Percentiles rank a stretch among this genome's conserved stretches.
Conservation (phyloP, 37 sponge, comb jelly and placozoan genomes). For the Cliona cf. orientalis region DNA sequence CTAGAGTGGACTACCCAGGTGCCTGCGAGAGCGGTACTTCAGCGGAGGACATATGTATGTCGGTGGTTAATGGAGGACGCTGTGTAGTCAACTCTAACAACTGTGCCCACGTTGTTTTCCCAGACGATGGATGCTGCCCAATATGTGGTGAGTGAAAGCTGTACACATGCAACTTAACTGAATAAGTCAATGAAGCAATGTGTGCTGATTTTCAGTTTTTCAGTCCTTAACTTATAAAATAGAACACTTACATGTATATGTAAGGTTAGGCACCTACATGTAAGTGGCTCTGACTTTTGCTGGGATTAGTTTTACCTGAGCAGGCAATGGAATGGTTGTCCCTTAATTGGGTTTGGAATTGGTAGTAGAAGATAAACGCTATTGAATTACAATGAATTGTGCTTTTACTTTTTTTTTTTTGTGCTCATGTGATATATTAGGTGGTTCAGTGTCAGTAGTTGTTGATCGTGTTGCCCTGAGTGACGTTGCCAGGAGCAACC, state of each 20-base stretch:
- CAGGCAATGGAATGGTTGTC: too few relatives aligned
- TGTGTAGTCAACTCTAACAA: slow-evolving; percentile 9
- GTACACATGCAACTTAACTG: too few relatives aligned
- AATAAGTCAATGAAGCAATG: too few relatives aligned
- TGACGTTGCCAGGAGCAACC: not conserved
- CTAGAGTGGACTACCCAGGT: slow-evolving; percentile 44
- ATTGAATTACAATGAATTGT: too few relatives aligned
- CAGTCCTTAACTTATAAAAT: too few relatives aligned
- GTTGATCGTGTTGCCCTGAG: slow-evolving; percentile 16
- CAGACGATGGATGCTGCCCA: slow-evolving; percentile 59
- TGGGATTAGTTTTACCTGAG: too few relatives aligned
- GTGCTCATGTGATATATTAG: not conserved
- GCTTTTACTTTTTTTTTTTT: not conserved
- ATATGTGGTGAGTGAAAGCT: slow-evolving; percentile 61
- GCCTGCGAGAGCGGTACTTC: not conserved
- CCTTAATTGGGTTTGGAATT: too few relatives aligned
- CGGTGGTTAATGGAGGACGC: not conserved
- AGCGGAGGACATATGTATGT: slow-evolving; percentile 3
- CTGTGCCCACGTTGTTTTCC: slow-evolving; percentile 17
- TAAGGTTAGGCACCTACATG: too few relatives aligned
- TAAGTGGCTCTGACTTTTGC: too few relatives aligned
- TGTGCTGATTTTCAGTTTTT: too few relatives aligned
- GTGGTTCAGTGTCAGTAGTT: slow-evolving; percentile 24
- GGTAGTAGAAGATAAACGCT: too few relatives aligned
- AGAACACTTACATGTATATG: too few relatives aligned